A percentile compares a stretch with the other conserved stretches of the same genome.
Evolutionary conservation across 2,888 invertebrate species (phyloP).

Genomic region (Sarcophaga variegata): DNA sequence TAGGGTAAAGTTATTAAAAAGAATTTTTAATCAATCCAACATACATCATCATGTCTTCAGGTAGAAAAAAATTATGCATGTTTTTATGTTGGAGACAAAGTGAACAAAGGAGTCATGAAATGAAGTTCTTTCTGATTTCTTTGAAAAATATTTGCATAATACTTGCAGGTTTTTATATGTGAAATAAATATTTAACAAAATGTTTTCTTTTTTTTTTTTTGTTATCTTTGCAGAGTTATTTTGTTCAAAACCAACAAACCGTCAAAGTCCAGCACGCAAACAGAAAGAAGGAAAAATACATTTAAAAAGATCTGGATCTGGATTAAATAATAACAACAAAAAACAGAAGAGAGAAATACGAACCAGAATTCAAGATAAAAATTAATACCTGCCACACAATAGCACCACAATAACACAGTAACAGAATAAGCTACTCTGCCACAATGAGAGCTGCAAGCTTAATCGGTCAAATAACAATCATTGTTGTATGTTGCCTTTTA

Average conservation of each 20-base stretch:
- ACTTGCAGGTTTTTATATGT: neutral
- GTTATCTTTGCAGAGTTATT: conserved; percentile 52
- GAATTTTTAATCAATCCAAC: too few species aligned
- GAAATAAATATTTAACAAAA: neutral
- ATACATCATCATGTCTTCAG: too few species aligned
- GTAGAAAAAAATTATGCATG: too few species aligned
- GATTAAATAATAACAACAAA: neutral
- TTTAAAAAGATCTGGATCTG: neutral
- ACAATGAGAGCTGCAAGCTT: conserved; percentile 58
- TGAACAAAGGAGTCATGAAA: neutral
- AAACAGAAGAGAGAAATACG: neutral
- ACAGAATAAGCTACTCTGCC: conserved; percentile 35
- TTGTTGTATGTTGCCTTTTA: conserved; percentile 63
- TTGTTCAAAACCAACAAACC: conserved; percentile 24
- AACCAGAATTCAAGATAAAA: neutral
- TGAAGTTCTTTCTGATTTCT: neutral
- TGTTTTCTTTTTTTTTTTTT: neutral
- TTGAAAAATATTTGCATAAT: neutral
- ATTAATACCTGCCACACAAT: conserved; percentile 33
- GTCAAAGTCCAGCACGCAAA: conserved; percentile 1
- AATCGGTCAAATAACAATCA: conserved; percentile 62
- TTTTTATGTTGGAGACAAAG: too few species aligned
- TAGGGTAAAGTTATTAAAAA: too few species aligned
- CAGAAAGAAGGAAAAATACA: neutral
- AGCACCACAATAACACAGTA: neutral